Percentiles rank a stretch among this genome's conserved stretches.
Evolutionary conservation across 1,140 invertebrate species (phyloP).

Genomic region (Caerostris darwini): DNA sequence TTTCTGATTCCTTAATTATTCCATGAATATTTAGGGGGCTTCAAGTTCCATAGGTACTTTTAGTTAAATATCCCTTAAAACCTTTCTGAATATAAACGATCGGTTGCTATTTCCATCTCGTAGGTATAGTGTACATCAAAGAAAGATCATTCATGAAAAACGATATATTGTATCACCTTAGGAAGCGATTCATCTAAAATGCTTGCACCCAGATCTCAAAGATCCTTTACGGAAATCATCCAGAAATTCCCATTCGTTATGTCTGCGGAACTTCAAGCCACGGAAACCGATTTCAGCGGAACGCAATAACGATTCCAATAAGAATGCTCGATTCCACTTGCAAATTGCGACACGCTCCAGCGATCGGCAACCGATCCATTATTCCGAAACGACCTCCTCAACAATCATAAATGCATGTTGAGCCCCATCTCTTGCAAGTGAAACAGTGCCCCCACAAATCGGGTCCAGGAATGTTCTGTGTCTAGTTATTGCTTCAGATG

Average conservation of each 20-base stretch:
- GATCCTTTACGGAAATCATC: neutral
- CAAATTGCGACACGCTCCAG: conserved; percentile 24
- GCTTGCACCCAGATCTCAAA: no score
- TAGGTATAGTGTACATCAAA: no score
- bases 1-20: no score
- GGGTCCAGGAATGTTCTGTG: neutral
- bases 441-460: neutral
- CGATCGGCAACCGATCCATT: conserved; percentile 16
- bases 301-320: conserved; percentile 18
- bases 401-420: conserved; percentile 29
- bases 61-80: no score
- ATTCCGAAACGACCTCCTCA: neutral
- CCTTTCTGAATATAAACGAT: no score
- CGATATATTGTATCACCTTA: no score
- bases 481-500: neutral
- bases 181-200: no score
- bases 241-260: neutral
- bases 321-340: conserved; percentile 12
- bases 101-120: no score
- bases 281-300: conserved; percentile 5
- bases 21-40: no score
- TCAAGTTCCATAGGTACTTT: no score
- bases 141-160: no score
- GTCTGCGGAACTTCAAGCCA: neutral
- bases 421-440: neutral